phyloP scores from a whole-genome alignment of 2,888 invertebrate species.

The Perithous albicinctus region DNA sequence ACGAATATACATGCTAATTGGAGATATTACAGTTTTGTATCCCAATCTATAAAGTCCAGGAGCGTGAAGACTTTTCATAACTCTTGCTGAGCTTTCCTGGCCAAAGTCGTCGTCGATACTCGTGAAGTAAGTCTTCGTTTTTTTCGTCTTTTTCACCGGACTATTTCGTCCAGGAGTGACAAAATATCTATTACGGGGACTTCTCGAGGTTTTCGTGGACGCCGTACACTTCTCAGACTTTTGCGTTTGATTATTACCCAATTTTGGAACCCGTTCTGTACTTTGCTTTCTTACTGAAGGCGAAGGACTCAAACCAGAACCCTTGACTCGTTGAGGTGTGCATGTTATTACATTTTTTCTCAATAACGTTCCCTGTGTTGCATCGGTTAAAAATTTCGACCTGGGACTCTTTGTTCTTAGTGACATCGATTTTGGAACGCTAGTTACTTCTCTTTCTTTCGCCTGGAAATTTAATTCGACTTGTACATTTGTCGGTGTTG shows the following conservation, averaged over 20 bases:
- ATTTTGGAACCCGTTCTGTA: slow-evolving; percentile 9
- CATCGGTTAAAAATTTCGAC: not conserved
- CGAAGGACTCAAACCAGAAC: not conserved
- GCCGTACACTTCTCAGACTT: not conserved
- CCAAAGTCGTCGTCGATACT: slow-evolving; percentile 24
- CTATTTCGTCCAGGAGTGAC: slow-evolving; percentile 75
- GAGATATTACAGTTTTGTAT: slow-evolving; percentile 77
- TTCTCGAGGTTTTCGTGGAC: not conserved
- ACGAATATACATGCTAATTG: slow-evolving; percentile 78
- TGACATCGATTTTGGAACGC: not conserved
- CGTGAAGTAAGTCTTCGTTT: slow-evolving; percentile 70
- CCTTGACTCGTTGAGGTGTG: not conserved
- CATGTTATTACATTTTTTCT: not conserved
- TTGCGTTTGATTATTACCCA: not conserved
- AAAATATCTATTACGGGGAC: slow-evolving; percentile 68
- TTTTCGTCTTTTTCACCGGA: slow-evolving; percentile 39
- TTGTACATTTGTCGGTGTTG: too few species aligned
- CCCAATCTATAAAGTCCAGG: slow-evolving; percentile 69
- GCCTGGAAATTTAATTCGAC: not conserved
- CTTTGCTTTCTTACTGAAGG: not conserved
- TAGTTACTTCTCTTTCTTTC: not conserved
- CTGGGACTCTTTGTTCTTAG: not conserved
- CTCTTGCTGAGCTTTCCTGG: slow-evolving; percentile 20
- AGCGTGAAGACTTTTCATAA: slow-evolving; percentile 67
- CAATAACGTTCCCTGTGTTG: not conserved